phyloP scores from a whole-genome alignment of 2,888 invertebrate species.

The Xylocampa areola region DNA sequence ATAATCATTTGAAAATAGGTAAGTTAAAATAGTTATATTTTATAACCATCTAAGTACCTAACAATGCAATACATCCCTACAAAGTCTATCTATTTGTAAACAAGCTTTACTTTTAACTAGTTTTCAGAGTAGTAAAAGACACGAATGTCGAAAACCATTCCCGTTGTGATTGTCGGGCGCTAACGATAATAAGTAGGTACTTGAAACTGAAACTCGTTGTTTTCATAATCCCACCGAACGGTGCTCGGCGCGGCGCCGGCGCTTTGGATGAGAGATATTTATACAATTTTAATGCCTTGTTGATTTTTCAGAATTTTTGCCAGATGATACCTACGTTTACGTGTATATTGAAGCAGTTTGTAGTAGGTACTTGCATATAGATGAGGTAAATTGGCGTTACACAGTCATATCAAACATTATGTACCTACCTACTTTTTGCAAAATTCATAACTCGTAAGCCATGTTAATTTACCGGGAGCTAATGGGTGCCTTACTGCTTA shows the following conservation, averaged over 20 bases:
- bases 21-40: too few species aligned
- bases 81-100: background rate
- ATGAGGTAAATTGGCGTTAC: conserved; percentile 22
- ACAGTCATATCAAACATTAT: conserved; percentile 20
- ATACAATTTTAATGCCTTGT: conserved; percentile 32
- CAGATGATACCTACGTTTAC: conserved; percentile 1
- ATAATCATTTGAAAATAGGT: too few species aligned
- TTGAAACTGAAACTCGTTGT: conserved; percentile 30
- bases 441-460: conserved; percentile 38
- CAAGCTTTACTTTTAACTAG: conserved; percentile 10
- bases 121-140: conserved; percentile 22
- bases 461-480: conserved; percentile 37
- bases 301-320: conserved; percentile 26
- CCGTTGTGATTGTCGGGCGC: conserved; percentile 16
- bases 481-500: conserved; percentile 32
- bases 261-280: conserved; percentile 14
- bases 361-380: conserved; percentile 34
- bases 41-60: too few species aligned
- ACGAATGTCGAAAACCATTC: conserved; percentile 21
- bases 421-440: conserved; percentile 37
- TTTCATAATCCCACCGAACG: conserved; percentile 19
- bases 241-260: conserved; percentile 3
- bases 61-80: background rate
- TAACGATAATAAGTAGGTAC: conserved; percentile 45
- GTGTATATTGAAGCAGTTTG: conserved; percentile 26